Base-by-base conservation (phyloP, 2,888 invertebrate genomes). In the Unio delphinus region DNA sequence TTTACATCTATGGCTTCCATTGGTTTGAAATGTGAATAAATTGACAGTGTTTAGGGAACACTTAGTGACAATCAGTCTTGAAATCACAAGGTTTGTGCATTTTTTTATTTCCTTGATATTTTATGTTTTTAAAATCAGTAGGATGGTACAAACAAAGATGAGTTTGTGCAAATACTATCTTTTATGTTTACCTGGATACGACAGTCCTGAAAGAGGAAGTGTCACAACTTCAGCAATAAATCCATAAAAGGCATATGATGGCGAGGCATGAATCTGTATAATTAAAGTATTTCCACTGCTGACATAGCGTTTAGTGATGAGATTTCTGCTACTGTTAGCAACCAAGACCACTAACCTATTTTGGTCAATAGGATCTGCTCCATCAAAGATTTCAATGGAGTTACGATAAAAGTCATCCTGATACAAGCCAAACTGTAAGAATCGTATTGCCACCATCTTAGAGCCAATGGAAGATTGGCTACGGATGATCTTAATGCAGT, bases 191-290 rank as follows among this genome's bases (percentile, higher is more conserved):
- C 87, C 86, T 74, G 86, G 84, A 75, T 87, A 86, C 7, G 87
- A 85, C 7, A 85, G 78, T 65, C 87, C 87, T 30, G 88, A 83
- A 30, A 86, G 76, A 0, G 99, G 99, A 59, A 98, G 91, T 0
- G 97, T 97, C 0, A 98, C 95, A 65, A 99, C 94, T 91, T 99
- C 99, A 23, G 99, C 99, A 76, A 99, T 95, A 87, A 99, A 99
- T 34, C 99, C 99, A 90, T 97, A 95, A 23, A 78, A 81, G 93
- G 93, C 94, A 54, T 97, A 96, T 1, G 98, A 98, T 34, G 98
- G 97, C 81, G 97, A 98, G 0, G 98, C 97, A 85, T 97, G 96
- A 28, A 99, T 90, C 85, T 96, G 95, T 0, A 99, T 92, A 83
- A 97, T 97, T 80, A 99, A 75, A 1, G 84, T 78, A 69, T 84